Percentiles rank a stretch among this genome's conserved stretches.
These are phyloP conservation scores for Staurois parvus DNA, from an alignment of 2,797 vertebrate species.

Conservation along the genomic window DNA sequence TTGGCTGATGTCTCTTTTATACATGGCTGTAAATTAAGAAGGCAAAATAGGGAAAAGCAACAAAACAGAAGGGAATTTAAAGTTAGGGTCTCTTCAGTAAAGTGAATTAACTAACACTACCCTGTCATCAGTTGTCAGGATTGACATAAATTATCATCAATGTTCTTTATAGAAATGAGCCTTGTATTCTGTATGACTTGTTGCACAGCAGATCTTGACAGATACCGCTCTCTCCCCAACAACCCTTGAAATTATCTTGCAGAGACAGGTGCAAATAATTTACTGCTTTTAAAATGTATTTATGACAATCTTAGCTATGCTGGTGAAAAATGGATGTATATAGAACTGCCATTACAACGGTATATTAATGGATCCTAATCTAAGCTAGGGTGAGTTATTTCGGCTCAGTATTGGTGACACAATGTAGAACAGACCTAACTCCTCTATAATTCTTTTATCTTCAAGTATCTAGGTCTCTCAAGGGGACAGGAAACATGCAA, in stretches of 20 bases:
- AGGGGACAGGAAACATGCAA: constrained; percentile 22
- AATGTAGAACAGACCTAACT: constrained; percentile 10
- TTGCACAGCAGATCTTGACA: background rate
- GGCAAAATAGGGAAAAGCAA: no score
- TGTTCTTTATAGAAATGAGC: background rate
- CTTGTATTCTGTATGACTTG: background rate
- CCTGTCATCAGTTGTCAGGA: no score
- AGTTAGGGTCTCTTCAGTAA: no score
- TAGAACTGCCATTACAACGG: background rate
- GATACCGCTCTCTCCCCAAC: background rate
- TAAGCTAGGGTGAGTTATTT: constrained; percentile 14
- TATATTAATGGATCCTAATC: constrained; percentile 7
- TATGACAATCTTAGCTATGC: background rate
- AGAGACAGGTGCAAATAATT: constrained; percentile 6
- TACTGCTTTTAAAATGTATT: background rate
- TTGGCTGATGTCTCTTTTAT: no score
- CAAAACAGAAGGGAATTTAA: no score
- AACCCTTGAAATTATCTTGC: background rate
- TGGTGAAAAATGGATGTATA: constrained; percentile 14
- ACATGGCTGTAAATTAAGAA: no score
- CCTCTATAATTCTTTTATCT: constrained; percentile 32
- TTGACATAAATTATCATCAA: no score
- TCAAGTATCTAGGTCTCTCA: constrained; percentile 18
- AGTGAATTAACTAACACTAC: no score
- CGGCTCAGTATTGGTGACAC: background rate